Base-by-base conservation (phyloP, 92 coral and sea anemone species). In the Umimayanthus kanabou region DNA sequence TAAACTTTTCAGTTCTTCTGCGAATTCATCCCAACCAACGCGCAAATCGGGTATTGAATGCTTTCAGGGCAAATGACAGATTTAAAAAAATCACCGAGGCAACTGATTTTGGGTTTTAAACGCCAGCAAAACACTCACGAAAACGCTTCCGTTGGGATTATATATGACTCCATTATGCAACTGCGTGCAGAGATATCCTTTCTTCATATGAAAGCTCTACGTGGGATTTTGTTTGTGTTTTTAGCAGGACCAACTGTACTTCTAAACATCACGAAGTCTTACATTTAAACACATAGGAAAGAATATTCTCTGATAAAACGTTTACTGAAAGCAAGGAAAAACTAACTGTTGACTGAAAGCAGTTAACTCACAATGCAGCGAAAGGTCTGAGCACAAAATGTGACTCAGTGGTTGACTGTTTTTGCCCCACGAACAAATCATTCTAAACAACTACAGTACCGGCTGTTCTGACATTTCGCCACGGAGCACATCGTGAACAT, bases 111-210 rank as follows among this genome's bases (percentile, higher is more conserved):
- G 16, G 47, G 20, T 42, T 42, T 39, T 23, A 42, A 77, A 45
- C 55, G 16, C 15, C 16, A 4, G 9, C 65, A 30, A 77, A n/a
- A 16, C 30, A 11, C 18, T n/a, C 29, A 22, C 6, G 7, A 25
- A 6, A 77, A 77, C 28, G 20, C 43, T 43, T 77, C 69, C 25
- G 22, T 9, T 9, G 26, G n/a, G 69, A 75, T 40, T 75, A 75
- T 37, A 75, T 37, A 29, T 75, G 42, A 14, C 25, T 75, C 26
- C 47, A 77, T 42, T 49, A 39, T 58, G 57, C 37, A 2, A 40
- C 65, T 53, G 85, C 85, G 73, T 64, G 50, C 79, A 75, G 79
- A 78, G 82, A 77, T 30, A 10, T 49, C 7, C 82, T 9, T 49
- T 15, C 66, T 40, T 83, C 50, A 37, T 25, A 18, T 22, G 42